Evolutionary conservation across 2,113 vertebrate species (phyloP).

Genomic region (Elephas maximus): DNA sequence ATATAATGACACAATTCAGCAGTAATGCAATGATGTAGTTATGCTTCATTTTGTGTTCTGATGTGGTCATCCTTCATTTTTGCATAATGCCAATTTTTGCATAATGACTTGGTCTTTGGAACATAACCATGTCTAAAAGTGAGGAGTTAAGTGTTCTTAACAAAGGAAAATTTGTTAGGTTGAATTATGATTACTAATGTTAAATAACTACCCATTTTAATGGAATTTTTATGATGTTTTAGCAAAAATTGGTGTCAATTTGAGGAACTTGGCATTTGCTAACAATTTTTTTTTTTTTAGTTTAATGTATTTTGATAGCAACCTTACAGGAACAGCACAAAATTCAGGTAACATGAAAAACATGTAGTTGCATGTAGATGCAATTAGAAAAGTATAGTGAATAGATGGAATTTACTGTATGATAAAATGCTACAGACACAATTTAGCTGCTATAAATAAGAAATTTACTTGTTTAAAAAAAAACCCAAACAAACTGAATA

Average conservation of each 20-base stretch:
- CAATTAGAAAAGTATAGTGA: neutral
- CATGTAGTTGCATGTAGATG: neutral
- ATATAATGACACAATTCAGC: too few relatives aligned
- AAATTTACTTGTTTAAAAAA: neutral
- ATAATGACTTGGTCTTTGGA: too few relatives aligned
- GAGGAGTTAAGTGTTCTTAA: neutral
- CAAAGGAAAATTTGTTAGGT: neutral
- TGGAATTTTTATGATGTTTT: neutral
- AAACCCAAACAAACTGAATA: neutral
- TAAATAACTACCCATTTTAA: constrained; percentile 22
- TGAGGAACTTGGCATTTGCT: neutral
- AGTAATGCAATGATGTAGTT: too few relatives aligned
- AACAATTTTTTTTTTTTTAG: neutral
- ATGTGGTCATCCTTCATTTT: too few relatives aligned
- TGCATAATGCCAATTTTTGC: too few relatives aligned
- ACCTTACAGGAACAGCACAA: neutral
- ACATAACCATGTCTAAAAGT: too few relatives aligned
- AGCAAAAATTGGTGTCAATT: constrained; percentile 10
- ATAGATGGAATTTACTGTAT: neutral
- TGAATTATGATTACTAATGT: constrained; percentile 38
- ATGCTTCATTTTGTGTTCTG: too few relatives aligned
- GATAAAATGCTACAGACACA: neutral
- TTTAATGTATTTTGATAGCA: neutral
- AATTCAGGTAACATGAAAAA: constrained; percentile 1
- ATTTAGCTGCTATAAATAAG: constrained; percentile 8